These are phyloP conservation scores for Ascaphus truei DNA, from an alignment of 2,113 vertebrate species.

Conservation along the genomic window DNA sequence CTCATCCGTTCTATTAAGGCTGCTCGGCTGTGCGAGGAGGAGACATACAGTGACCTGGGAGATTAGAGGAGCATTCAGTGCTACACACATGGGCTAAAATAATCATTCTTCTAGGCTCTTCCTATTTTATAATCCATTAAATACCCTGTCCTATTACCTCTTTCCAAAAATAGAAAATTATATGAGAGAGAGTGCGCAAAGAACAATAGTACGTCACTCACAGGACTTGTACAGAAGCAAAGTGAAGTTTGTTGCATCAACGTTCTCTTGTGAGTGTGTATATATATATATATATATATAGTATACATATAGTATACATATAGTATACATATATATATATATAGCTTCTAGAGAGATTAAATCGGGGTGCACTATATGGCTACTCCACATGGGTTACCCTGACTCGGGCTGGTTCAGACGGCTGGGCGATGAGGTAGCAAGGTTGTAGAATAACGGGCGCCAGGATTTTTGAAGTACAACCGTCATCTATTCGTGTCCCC, in stretches of 20 bases:
- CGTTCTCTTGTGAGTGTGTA: not conserved
- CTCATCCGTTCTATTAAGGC: conserved; percentile 31
- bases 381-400: too few species aligned
- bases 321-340: too few species aligned
- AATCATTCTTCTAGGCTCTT: conserved; percentile 4
- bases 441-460: too few species aligned
- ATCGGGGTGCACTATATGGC: too few species aligned
- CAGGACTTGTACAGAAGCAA: not conserved
- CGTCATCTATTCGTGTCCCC: too few species aligned
- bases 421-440: too few species aligned
- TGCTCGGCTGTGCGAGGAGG: not conserved
- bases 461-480: too few species aligned
- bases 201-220: too few species aligned
- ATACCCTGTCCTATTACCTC: not conserved
- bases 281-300: not conserved
- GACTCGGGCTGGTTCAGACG: too few species aligned
- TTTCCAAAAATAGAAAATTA: not conserved
- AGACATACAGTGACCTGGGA: conserved; percentile 23
- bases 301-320: too few species aligned
- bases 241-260: not conserved
- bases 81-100: not conserved
- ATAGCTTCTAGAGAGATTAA: too few species aligned
- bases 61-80: conserved; percentile 4
- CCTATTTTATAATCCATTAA: conserved; percentile 1
- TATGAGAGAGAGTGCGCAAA: too few species aligned